Evolutionary conservation across 2,797 vertebrate species (phyloP).

Genomic region (Synanceia verrucosa): DNA sequence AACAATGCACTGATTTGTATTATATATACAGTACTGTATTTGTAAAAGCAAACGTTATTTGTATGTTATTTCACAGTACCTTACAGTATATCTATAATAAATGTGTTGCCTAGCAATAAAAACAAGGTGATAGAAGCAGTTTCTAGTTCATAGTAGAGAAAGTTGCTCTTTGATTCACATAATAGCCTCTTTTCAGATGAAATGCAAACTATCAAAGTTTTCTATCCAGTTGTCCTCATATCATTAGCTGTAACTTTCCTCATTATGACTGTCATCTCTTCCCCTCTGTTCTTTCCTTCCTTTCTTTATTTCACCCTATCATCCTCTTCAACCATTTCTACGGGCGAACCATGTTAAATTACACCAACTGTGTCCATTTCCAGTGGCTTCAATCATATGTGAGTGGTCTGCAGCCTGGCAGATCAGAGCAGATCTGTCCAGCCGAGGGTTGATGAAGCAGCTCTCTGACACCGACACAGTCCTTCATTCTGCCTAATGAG

Average conservation of each 20-base stretch:
- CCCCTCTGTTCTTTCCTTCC: not conserved
- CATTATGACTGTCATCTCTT: slow-evolving; percentile 2
- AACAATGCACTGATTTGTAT: not conserved
- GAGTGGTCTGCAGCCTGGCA: slow-evolving; percentile 71
- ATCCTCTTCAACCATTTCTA: slow-evolving; percentile 80
- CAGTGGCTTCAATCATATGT: slow-evolving; percentile 86
- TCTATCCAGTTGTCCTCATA: slow-evolving; percentile 4
- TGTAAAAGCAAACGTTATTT: no score
- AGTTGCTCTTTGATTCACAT: slow-evolving; percentile 4
- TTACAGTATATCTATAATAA: not conserved
- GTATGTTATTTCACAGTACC: not conserved
- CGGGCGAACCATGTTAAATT: slow-evolving; percentile 85
- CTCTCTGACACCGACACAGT: slow-evolving; percentile 64
- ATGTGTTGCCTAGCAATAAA: not conserved
- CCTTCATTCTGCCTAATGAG: slow-evolving; percentile 72
- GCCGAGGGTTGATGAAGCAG: slow-evolving; percentile 62
- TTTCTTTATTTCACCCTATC: slow-evolving; percentile 2
- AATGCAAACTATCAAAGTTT: not conserved
- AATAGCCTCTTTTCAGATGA: slow-evolving; percentile 4
- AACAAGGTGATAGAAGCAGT: not conserved
- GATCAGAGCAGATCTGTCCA: slow-evolving; percentile 33
- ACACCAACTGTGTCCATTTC: slow-evolving; percentile 88
- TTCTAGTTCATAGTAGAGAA: not conserved
- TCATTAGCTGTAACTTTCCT: slow-evolving; percentile 15
- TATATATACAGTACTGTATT: not conserved